These are phyloP conservation scores for Chiroxiphia lanceolata DNA, from an alignment of 2,797 vertebrate species.

Conservation along the genomic window DNA sequence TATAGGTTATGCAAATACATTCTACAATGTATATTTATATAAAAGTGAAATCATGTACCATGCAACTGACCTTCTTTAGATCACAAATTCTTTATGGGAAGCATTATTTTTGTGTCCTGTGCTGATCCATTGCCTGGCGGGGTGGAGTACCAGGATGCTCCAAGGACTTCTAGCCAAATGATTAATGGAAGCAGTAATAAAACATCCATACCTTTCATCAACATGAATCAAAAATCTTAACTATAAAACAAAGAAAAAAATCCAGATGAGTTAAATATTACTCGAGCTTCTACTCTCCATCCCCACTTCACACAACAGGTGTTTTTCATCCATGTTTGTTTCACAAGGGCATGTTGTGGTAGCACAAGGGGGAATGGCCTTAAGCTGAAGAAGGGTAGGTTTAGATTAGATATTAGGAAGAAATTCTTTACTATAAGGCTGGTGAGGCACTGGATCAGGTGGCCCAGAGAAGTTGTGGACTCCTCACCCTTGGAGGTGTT, in stretches of 20 bases:
- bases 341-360: background rate
- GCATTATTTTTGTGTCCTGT: background rate
- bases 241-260: constrained; percentile 1
- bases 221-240: accelerated
- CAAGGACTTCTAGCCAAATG: background rate
- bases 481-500: background rate
- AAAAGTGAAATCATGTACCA: background rate
- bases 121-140: background rate
- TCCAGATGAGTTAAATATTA: background rate
- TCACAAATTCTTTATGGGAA: background rate
- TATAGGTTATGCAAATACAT: background rate
- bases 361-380: background rate
- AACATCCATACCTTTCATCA: background rate
- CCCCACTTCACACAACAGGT: background rate
- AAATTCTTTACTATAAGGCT: background rate
- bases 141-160: background rate
- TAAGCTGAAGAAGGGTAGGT: background rate
- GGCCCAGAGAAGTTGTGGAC: background rate
- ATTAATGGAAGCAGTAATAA: background rate
- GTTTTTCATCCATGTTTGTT: background rate
- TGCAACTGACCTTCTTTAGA: background rate
- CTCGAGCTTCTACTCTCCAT: background rate
- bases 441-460: background rate
- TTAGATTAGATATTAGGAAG: background rate
- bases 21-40: background rate